These are phyloP conservation scores for Phenganax subtilis DNA, from an alignment of 92 coral and sea anemone species.

Conservation along the genomic window DNA sequence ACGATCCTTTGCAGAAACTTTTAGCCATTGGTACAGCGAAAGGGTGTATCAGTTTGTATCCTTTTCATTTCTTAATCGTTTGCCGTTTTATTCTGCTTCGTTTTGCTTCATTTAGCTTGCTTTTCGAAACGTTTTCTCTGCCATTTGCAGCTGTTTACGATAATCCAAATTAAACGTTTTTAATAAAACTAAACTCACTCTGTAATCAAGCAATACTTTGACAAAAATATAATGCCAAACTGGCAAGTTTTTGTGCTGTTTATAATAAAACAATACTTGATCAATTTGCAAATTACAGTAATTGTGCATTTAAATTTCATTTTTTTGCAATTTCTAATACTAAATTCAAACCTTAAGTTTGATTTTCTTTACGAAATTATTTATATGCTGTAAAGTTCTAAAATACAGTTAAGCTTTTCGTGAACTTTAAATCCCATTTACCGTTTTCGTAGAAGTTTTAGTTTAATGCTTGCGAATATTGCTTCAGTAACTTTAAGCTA, in stretches of 20 bases:
- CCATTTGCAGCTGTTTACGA: not conserved
- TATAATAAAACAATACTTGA: no score
- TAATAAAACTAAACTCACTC: not conserved
- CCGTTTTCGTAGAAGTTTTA: no score
- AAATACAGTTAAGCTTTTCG: no score
- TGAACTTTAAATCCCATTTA: no score
- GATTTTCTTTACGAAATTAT: no score
- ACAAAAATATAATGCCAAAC: not conserved
- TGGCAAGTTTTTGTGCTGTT: not conserved
- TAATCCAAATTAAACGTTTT: not conserved
- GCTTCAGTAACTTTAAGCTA: no score
- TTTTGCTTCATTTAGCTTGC: constrained; percentile 17
- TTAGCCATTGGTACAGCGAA: constrained; percentile 78
- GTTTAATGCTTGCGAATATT: no score
- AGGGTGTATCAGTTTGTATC: constrained; percentile 89
- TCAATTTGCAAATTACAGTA: no score
- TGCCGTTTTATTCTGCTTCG: constrained; percentile 9
- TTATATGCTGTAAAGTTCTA: no score
- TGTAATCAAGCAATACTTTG: not conserved
- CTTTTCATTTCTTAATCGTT: constrained; percentile 41
- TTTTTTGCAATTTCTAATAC: no score
- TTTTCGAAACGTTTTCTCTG: not conserved
- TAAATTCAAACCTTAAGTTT: no score
- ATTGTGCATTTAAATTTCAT: no score
- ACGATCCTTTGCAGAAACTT: constrained; percentile 85